Base-by-base conservation (phyloP, 2,888 invertebrate genomes). In the Adineta ricciae region DNA sequence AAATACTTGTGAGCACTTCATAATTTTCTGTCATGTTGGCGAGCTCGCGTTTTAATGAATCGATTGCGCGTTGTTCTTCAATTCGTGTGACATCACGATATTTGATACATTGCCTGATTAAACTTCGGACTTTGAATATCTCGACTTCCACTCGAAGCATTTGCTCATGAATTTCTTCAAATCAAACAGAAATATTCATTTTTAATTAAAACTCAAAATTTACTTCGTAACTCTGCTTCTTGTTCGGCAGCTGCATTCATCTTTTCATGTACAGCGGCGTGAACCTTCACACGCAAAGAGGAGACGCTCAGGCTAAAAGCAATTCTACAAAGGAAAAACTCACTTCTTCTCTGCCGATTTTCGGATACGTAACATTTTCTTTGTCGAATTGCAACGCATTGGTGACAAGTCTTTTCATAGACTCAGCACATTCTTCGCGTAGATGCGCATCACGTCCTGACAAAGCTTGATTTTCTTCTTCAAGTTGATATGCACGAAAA, bases 141-240 rank as follows among this genome's bases (percentile, higher is more conserved):
- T 78, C 78, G 41, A 78, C 19, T 78, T 78, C 78, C 38, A 78
- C 78, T 21, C 38, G 38, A 78, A 78, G n/a, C 78, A 78, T 78
- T 78, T 78, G 7, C 24, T 78, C 78, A 24, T 78, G 78, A 78
- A 78, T 78, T 41, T 78, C 78, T 78, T 32, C 16, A 32, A 2
- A 27, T 32, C 2, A 64, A 64, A 38, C 24, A 21, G 38, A n/a
- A 19, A 3, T 24, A 14, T 38, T 64, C 19, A 64, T 19, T 32
- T n/a, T 50, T 9, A 50, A 50, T 16, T 9, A 50, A 50, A 7
- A 50, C 5, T 27, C 9, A 64, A 32, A 14, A 32, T 8, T 41
- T 78, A 78, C 78, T 32, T 78, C 41, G 38, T 3, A 78, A 8
- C 41, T 41, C 78, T 38, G 38, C 78, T 78, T 78, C 78, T 41